phyloP scores from a whole-genome alignment of 1,140 invertebrate species.

The Probaryconus sp. region DNA sequence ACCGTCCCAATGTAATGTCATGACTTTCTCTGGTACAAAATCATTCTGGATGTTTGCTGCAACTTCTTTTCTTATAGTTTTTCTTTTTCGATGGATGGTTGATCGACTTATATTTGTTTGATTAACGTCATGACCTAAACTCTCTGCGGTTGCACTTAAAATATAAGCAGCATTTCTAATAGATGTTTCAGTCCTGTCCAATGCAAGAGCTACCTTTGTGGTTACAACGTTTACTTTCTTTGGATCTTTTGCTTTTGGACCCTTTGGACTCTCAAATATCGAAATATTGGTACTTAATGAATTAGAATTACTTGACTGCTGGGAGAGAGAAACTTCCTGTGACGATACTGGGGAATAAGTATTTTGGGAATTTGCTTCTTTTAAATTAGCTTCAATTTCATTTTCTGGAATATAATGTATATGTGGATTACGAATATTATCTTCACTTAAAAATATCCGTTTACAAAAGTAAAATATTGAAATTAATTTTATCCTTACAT shows the following conservation, averaged over 20 bases:
- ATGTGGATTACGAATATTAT: no score
- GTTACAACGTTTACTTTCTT: constrained; percentile 19
- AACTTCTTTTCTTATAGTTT: constrained; percentile 7
- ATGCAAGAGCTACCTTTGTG: constrained; percentile 6
- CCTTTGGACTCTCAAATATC: constrained; percentile 6
- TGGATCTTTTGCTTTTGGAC: neutral
- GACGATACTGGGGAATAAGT: no score
- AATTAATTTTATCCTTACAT: no score
- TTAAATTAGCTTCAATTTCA: no score
- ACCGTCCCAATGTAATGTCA: constrained; percentile 34
- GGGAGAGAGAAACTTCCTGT: no score
- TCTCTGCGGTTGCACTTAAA: constrained; percentile 11
- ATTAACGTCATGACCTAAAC: neutral
- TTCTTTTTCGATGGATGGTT: constrained; percentile 16
- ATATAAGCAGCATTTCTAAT: constrained; percentile 33
- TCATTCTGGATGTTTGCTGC: constrained; percentile 16
- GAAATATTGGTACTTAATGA: no score
- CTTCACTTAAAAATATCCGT: no score
- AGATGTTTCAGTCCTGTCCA: constrained; percentile 26
- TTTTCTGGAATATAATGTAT: no score
- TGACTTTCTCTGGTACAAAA: neutral
- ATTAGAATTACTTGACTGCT: no score
- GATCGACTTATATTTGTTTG: neutral
- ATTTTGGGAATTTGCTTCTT: no score
- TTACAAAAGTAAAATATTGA: no score